Evolutionary conservation across 2,113 vertebrate genomes (phyloP), one percentile per base, ranked within the genome.

Genomic region (Corapipo altera): DNA sequence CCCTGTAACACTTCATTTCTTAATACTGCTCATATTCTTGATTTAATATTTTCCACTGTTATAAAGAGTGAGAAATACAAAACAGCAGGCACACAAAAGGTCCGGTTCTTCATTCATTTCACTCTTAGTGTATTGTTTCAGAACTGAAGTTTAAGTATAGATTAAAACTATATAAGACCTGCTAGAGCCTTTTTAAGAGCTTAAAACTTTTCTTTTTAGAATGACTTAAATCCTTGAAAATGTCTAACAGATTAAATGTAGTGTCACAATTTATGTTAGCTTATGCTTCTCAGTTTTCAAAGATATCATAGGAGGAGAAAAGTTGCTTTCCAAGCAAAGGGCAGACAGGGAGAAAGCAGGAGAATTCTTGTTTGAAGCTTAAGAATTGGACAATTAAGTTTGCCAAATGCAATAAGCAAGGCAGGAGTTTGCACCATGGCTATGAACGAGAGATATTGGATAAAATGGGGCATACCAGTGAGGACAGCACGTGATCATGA

Each of bases 391-490:
- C 14, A 51, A 43, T 35, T 32, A 39, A 52, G 1, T 62, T 32
- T 83, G 49, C 17, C 21, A 43, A 67, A 55, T 43, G 26, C 4
- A 2, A 21, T 27, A 61, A 73, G 24, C 54, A 69, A 54, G 44
- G 24, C 17, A 62, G 35, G 49, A 75, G 30, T 35, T 65, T 46
- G 9, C n/a, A 39, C 28, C 4, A 11, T 1, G 1, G 6, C 18
- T 24, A 4, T 16, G 37, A 73, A n/a, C 37, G 37, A 75, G 30
- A 79, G 54, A 12, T 27, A 57, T 5, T 39, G n/a, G 37, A n/a
- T 71, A 69, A 70, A 70, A 64, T 0, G 0, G 15, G 17, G 4
- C 5, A 22, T 10, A 30, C 11, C 12, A 35, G 4, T 2, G 18
- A 75, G 27, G 48, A 46, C 2, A 11, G 43, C 11, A 76, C 35